Evolutionary conservation across 2,797 vertebrate species (phyloP).

Genomic region (Tragelaphus oryx): DNA sequence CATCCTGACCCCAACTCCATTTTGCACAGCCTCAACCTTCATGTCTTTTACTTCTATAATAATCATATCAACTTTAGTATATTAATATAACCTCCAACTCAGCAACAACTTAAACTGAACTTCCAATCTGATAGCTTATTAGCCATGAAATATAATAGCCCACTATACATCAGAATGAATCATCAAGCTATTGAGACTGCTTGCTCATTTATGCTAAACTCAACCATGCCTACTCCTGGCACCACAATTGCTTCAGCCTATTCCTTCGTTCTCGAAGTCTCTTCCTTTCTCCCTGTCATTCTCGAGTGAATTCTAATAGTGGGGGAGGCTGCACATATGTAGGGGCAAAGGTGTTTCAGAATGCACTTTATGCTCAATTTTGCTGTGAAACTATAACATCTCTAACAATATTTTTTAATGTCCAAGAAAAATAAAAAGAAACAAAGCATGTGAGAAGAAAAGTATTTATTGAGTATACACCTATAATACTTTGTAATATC

Average conservation of each 20-base stretch:
- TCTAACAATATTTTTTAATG: background rate
- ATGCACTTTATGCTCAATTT: background rate
- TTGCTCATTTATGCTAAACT: background rate
- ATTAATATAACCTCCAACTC: background rate
- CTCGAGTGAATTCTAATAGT: background rate
- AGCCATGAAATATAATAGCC: background rate
- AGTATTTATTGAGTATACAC: background rate
- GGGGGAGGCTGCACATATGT: fast-evolving
- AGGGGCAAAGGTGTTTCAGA: fast-evolving
- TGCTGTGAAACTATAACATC: background rate
- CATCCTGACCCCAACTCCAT: background rate
- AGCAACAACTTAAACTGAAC: background rate
- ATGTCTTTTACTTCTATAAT: background rate
- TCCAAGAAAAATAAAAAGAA: background rate
- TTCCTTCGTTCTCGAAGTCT: background rate
- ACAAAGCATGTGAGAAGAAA: background rate
- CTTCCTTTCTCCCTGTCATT: background rate
- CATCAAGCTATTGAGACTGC: background rate
- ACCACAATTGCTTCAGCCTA: background rate
- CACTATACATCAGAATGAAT: background rate
- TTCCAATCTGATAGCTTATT: background rate
- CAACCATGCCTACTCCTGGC: background rate
- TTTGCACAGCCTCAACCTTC: background rate
- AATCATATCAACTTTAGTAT: background rate
- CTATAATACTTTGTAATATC: background rate